These are phyloP conservation scores for Oceanodroma leucorhoa DNA, from an alignment of 2,797 vertebrate genomes.

Conservation along the genomic window DNA sequence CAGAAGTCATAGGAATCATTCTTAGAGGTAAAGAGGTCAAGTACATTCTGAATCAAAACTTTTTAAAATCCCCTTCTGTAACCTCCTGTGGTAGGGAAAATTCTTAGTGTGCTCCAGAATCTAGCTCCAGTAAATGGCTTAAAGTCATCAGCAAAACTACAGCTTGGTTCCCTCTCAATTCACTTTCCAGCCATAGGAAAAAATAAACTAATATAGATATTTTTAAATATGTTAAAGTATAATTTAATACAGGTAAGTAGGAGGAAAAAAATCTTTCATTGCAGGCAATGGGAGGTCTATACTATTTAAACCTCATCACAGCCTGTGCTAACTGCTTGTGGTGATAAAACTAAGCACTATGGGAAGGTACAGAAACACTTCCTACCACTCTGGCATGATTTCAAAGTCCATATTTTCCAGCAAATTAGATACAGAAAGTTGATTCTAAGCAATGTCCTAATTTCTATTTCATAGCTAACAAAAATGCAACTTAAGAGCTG, in stretches of 20 bases:
- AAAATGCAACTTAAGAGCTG: not conserved
- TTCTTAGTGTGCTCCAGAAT: not conserved
- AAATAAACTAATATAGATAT: not conserved
- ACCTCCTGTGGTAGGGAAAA: not conserved
- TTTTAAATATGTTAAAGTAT: not conserved
- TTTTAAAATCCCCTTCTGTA: not conserved
- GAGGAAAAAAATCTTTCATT: not conserved
- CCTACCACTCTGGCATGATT: not conserved
- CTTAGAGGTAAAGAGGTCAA: not conserved
- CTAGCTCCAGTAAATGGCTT: not conserved
- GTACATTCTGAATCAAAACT: not conserved
- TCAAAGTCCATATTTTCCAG: slow-evolving; percentile 20
- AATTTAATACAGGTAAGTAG: not conserved
- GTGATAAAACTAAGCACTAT: not conserved
- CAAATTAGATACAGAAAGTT: slow-evolving; percentile 4
- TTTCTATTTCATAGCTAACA: not conserved
- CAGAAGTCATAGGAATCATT: not conserved
- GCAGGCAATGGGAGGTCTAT: not conserved
- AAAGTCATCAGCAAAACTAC: not conserved
- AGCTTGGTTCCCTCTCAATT: not conserved
- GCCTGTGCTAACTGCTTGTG: not conserved
- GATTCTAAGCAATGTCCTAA: slow-evolving; percentile 5
- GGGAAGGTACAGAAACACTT: slow-evolving; percentile 24
- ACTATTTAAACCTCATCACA: slow-evolving; percentile 4
- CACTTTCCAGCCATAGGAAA: not conserved